Base-by-base conservation (phyloP, 1,140 invertebrate species). In the Trichonephila inaurata region DNA sequence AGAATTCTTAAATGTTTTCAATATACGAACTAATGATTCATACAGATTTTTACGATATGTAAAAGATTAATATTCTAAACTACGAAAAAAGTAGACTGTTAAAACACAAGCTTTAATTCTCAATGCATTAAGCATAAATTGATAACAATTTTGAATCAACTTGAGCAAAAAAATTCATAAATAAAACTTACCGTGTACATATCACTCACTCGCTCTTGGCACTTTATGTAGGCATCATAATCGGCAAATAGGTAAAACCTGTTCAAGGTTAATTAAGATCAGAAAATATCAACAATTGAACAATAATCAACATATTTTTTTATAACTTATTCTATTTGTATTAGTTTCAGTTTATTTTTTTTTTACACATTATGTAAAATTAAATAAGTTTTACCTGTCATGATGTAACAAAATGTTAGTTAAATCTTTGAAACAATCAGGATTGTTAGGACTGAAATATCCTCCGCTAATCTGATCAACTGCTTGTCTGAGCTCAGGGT, bases 401-500 rank as follows among this genome's bases (percentile, higher is more conserved):
- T 98, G 98, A 95, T 99, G 97, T 94, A 99, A 96, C 44, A 99
- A 96, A 95, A 98, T 97, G 96, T 99, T 98, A 60, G 97, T 97
- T 94, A 99, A 96, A 96, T 99, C 98, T 95, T 97, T 97, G 96
- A 99, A 99, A 95, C 98, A 97, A 95, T 98, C 97, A 8, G 98
- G 98, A 96, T 99, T 98, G 94, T 97, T 97, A 18, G 99, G 98
- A 94, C 98, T 99, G 97, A 99, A 99, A 97, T 98, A 99, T 12
- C 99, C 99, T 95, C 97, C 97, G 95, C 98, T 97, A 95, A 99
- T 99, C 96, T 99, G 99, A 96, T 99, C 99, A 94, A 99, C 97
- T 94, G 98, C 98, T 96, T 98, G 98, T 95, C 98, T 98, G 89
- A 99, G 97, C 96, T 99, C 99, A 4, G 98, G 97, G 96, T 98